Base-by-base conservation (phyloP, 2,797 vertebrate species). In the Tiaroga cobitis region DNA sequence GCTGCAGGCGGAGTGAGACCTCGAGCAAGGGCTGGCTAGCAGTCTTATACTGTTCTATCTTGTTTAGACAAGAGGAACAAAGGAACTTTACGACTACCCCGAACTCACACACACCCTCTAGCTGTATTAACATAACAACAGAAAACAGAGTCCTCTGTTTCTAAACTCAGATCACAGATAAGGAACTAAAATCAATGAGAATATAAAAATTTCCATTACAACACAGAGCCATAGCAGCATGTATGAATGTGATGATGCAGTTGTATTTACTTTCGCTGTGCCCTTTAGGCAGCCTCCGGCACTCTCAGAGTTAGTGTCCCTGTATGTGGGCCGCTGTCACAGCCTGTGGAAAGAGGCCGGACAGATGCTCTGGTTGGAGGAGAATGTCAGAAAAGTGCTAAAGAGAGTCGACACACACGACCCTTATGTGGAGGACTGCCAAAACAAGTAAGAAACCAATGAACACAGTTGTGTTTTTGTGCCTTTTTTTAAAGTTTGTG, bases 361-460 rank as follows among this genome's bases (percentile, higher is more conserved):
- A 0, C 93, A 96, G 76, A 96, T 99, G 95, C 93, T 95, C 34
- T 99, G 98, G 98, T 90, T 99, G 92, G 98, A 99, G 89, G 94
- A 96, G 85, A 96, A 93, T 0, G 96, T 97, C 68, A 95, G 84
- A 0, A 94, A 95, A 83, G 98, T 97, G 69, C 86, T 99, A 61
- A 89, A 18, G 54, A 91, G 93, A 65, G 97, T 97, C 79, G 96
- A 99, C 4, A 84, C 93, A 3, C 93, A 88, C 70, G 96, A 99
- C 79, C 93, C 95, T 0, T 51, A 94, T 2, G 95, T 98, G 89
- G 95, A 96, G 51, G 97, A 97, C 32, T 95, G 92, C 1, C 95
- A 97, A 84, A 95, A 92, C 89, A 98, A 97, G 98, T 99, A 91
- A 94, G 95, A 68, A 70, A 34, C 26, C 16, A 4, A 49, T 80